These are phyloP conservation scores for Saccopteryx bilineata DNA, from an alignment of 2,113 vertebrate species.

Conservation along the genomic window DNA sequence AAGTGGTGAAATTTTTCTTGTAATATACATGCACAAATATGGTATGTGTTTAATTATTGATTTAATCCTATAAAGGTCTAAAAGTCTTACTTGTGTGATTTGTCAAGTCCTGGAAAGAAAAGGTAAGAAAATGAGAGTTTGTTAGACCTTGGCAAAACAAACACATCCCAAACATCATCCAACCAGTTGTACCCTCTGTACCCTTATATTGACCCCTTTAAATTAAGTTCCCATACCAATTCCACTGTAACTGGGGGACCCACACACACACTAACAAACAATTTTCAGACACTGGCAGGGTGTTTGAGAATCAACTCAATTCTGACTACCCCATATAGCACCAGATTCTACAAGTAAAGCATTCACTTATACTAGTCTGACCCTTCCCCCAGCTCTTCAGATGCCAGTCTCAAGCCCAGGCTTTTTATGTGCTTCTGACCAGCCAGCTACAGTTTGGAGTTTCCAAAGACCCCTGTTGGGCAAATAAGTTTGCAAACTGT, in stretches of 20 bases:
- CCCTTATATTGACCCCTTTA: neutral
- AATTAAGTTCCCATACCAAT: neutral
- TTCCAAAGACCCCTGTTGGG: neutral
- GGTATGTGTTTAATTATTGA: neutral
- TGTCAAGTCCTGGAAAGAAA: conserved; percentile 39
- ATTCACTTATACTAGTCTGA: neutral
- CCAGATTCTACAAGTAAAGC: neutral
- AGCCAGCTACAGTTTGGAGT: neutral
- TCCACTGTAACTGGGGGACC: neutral
- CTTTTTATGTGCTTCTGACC: neutral
- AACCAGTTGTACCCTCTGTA: neutral
- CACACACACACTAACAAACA: neutral
- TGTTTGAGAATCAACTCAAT: neutral
- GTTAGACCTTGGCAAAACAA: neutral
- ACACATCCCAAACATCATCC: neutral
- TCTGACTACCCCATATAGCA: neutral
- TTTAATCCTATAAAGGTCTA: neutral
- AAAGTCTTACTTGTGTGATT: neutral
- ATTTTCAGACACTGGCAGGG: neutral
- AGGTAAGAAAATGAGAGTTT: conserved; percentile 9
- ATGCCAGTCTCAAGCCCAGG: neutral
- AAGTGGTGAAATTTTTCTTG: neutral
- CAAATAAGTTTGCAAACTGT: no score
- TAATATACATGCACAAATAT: neutral
- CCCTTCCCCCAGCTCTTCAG: neutral